phyloP scores from a whole-genome alignment of 2,888 invertebrate species.

The Neuroscelio doddi region DNA sequence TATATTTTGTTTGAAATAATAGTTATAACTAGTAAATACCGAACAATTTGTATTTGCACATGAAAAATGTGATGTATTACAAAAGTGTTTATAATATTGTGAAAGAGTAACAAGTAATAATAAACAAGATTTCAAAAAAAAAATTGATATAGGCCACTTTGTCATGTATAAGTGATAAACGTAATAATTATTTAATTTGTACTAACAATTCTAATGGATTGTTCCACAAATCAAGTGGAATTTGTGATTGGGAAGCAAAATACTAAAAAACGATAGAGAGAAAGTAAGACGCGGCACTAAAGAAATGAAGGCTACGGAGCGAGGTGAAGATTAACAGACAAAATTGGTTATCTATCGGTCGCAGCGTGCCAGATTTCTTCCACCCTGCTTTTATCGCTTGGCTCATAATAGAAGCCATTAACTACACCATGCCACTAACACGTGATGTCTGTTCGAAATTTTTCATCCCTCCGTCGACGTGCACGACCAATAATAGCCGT shows the following conservation, averaged over 20 bases:
- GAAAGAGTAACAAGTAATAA: no score
- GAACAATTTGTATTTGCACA: no score
- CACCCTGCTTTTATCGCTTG: constrained; percentile 38
- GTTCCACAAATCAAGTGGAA: constrained; percentile 31
- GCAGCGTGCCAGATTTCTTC: constrained; percentile 46
- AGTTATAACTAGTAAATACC: no score
- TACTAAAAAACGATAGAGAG: constrained; percentile 7
- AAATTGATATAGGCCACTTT: no score
- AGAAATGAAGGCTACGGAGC: constrained; percentile 19
- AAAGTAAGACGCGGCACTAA: constrained; percentile 27
- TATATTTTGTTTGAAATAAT: no score
- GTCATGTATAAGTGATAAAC: no score
- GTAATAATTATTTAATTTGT: no score
- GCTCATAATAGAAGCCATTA: constrained; percentile 63
- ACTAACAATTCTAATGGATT: no score
- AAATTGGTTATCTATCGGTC: constrained; percentile 53
- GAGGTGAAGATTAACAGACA: constrained; percentile 49
- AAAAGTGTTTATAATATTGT: no score
- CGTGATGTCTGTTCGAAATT: constrained; percentile 58
- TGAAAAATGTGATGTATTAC: no score
- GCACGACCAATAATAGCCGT: constrained; percentile 53
- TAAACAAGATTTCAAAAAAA: constrained; percentile 32
- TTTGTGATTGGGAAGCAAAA: constrained; percentile 9
- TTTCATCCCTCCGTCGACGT: constrained; percentile 56
- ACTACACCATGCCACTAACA: constrained; percentile 59